Evolutionary conservation across 2,113 vertebrate species (phyloP).

Genomic region (Melanostigma gelatinosum): DNA sequence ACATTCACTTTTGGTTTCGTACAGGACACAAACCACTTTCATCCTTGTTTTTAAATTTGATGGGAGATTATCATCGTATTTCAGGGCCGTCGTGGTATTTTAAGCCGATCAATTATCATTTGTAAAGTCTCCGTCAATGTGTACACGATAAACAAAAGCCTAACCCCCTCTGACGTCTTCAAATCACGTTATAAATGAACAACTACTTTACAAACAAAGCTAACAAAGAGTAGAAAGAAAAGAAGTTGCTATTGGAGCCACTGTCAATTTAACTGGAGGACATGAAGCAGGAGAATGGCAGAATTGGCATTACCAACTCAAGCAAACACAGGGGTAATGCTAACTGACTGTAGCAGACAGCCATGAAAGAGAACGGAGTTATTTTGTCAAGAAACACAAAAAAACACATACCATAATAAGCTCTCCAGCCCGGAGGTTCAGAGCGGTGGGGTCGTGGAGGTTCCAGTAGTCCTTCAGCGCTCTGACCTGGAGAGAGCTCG

Average conservation of each 20-base stretch:
- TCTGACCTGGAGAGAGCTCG: conserved; percentile 93
- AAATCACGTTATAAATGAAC: background rate
- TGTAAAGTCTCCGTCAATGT: background rate
- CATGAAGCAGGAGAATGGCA: background rate
- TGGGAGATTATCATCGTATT: background rate
- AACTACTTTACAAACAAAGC: background rate
- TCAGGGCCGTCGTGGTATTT: background rate
- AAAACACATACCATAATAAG: conserved; percentile 87
- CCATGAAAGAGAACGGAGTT: background rate
- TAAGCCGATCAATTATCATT: background rate
- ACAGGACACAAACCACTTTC: no score
- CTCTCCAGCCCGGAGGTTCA: conserved; percentile 93
- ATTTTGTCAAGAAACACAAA: background rate
- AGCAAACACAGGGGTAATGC: background rate
- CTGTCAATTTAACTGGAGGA: background rate
- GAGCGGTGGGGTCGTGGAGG: conserved; percentile 94
- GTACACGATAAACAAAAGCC: background rate
- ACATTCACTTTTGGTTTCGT: no score
- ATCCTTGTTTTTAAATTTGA: background rate
- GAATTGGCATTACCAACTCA: background rate
- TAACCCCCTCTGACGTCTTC: background rate
- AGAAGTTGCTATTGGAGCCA: background rate
- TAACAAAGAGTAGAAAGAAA: background rate
- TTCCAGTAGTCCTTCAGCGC: conserved; percentile 98
- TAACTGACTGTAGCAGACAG: background rate